Percentiles rank a stretch among this genome's conserved stretches.
These are phyloP conservation scores for Petrocephalus microphthalmus DNA, from an alignment of 2,113 vertebrate species.

Conservation along the genomic window DNA sequence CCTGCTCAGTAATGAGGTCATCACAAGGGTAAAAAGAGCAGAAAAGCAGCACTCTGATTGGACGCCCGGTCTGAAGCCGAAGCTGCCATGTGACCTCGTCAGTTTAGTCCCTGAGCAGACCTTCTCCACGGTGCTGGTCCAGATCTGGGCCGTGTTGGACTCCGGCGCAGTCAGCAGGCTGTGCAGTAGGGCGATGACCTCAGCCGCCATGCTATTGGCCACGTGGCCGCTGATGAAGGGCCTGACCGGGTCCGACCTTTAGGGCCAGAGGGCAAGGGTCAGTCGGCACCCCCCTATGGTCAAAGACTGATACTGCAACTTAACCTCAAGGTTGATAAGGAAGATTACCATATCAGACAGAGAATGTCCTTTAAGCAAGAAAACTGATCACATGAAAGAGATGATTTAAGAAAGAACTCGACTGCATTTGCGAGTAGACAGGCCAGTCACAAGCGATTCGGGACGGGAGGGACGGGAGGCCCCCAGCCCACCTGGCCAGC, in stretches of 20 bases:
- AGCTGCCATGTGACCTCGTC: not conserved
- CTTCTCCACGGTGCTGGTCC: conserved; percentile 95
- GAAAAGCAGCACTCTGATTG: not conserved
- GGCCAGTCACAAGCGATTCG: not conserved
- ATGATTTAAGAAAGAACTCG: not conserved
- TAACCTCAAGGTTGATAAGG: not conserved
- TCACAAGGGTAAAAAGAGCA: not conserved
- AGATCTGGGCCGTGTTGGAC: conserved; percentile 93
- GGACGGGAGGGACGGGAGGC: too few relatives aligned
- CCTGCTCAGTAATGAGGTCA: not conserved
- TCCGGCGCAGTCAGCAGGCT: conserved; percentile 92
- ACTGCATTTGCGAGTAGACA: not conserved
- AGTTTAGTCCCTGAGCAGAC: conserved; percentile 48
- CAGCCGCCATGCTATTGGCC: conserved; percentile 97
- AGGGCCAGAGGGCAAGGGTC: not conserved
- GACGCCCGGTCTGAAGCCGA: not conserved
- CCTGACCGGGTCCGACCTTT: conserved; percentile 84
- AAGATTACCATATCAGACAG: not conserved
- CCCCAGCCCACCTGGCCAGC: conserved; percentile 86
- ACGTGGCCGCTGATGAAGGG: conserved; percentile 97
- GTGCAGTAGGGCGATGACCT: conserved; percentile 91
- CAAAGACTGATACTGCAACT: not conserved
- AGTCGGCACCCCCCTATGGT: not conserved
- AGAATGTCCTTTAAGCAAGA: not conserved
- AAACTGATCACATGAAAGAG: not conserved